Conservation (phyloP, 2,888 invertebrate species). For the Harpalus rubripes region DNA sequence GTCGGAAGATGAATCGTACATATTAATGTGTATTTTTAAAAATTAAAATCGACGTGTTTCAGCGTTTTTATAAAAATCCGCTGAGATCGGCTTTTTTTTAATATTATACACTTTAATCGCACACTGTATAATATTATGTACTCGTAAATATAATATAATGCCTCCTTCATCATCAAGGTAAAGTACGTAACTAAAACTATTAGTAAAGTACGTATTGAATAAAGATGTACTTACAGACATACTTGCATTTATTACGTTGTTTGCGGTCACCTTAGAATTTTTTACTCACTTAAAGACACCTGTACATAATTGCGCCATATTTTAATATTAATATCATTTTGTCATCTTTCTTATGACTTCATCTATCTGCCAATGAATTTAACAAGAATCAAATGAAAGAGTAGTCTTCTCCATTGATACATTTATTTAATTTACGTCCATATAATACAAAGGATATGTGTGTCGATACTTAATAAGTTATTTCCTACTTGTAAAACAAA, state of each 20-base stretch:
- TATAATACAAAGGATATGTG: conserved; percentile 3
- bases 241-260: not conserved
- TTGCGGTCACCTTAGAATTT: not conserved
- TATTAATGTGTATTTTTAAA: no score
- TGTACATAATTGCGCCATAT: not conserved
- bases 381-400: no score
- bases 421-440: not conserved
- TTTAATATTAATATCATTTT: not conserved
- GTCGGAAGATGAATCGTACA: no score
- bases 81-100: no score
- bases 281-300: not conserved
- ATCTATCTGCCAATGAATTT: not conserved
- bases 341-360: not conserved
- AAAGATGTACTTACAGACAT: not conserved
- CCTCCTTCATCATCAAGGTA: not conserved
- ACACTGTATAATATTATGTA: no score
- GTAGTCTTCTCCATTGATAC: not conserved
- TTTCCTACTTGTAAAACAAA: not conserved
- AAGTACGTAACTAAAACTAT: not conserved
- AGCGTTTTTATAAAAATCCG: no score
- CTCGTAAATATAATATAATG: no score
- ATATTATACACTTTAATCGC: no score
- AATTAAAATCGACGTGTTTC: no score
- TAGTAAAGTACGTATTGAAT: not conserved
- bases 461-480: not conserved